Percentiles rank a stretch among this genome's conserved stretches.
phyloP scores from a whole-genome alignment of 2,888 invertebrate genomes.

The Drosophila flavopinicola region DNA sequence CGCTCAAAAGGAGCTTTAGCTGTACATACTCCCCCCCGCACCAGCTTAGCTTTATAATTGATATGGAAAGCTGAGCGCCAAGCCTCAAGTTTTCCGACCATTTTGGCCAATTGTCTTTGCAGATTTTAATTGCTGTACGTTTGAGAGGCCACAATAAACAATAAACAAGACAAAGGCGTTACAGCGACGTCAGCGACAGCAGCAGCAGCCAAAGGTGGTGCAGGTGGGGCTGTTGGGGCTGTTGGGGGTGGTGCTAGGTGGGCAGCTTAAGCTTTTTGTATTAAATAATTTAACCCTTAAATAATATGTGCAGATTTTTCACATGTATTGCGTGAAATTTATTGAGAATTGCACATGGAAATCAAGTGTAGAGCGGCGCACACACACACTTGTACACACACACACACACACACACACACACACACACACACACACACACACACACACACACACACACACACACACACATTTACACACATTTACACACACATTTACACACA shows the following conservation, averaged over 20 bases:
- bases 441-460: conserved; percentile 8
- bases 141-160: conserved; percentile 65
- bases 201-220: not conserved
- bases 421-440: too few species aligned
- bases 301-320: conserved; percentile 63
- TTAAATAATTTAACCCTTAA: conserved; percentile 67
- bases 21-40: not conserved
- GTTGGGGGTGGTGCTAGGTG: not conserved
- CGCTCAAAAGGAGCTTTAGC: conserved; percentile 18
- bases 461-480: not conserved
- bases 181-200: conserved; percentile 34
- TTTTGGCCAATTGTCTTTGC: conserved; percentile 70
- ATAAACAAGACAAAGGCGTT: conserved; percentile 77
- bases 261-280: not conserved
- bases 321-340: conserved; percentile 56
- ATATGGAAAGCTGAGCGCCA: conserved; percentile 62
- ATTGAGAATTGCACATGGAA: conserved; percentile 55
- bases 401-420: too few species aligned
- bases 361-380: conserved; percentile 27
- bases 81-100: conserved; percentile 2
- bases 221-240: too few species aligned
- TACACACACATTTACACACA: not conserved
- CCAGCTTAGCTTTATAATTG: conserved; percentile 45
- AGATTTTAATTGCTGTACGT: conserved; percentile 69
- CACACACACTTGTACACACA: too few species aligned